phyloP scores from a whole-genome alignment of 2,797 vertebrate genomes.

The Linurgus olivaceus region DNA sequence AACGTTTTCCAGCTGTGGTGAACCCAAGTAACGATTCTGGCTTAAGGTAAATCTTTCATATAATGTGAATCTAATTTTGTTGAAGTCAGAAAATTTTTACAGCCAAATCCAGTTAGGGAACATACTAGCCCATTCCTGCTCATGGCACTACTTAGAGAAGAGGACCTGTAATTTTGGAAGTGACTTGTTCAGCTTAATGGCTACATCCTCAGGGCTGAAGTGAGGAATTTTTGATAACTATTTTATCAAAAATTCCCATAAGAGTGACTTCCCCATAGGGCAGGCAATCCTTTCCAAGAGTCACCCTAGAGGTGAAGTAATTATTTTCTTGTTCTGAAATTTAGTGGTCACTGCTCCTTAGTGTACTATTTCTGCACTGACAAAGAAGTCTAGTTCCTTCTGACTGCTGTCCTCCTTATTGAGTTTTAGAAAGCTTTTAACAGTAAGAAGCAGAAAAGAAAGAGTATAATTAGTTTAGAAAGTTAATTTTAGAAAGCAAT shows the following conservation, averaged over 20 bases:
- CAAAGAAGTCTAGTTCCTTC: background rate
- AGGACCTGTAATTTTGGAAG: background rate
- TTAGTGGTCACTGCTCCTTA: background rate
- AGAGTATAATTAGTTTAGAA: background rate
- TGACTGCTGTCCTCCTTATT: background rate
- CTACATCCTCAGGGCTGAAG: background rate
- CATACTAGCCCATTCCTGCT: background rate
- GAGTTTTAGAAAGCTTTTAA: background rate
- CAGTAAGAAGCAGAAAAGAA: background rate
- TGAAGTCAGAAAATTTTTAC: background rate
- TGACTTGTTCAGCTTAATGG: background rate
- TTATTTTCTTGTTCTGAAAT: background rate
- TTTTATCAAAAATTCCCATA: background rate
- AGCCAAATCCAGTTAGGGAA: background rate
- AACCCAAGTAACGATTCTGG: background rate
- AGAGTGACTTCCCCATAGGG: background rate
- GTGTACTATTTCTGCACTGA: background rate
- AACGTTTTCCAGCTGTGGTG: background rate
- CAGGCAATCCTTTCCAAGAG: background rate
- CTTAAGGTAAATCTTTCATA: background rate
- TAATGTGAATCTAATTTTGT: background rate
- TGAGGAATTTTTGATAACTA: background rate
- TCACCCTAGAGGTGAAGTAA: background rate
- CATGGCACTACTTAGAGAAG: background rate
- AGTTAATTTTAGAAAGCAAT: background rate